Base-by-base conservation (phyloP, 2,888 invertebrate genomes). In the Graphium colonna region DNA sequence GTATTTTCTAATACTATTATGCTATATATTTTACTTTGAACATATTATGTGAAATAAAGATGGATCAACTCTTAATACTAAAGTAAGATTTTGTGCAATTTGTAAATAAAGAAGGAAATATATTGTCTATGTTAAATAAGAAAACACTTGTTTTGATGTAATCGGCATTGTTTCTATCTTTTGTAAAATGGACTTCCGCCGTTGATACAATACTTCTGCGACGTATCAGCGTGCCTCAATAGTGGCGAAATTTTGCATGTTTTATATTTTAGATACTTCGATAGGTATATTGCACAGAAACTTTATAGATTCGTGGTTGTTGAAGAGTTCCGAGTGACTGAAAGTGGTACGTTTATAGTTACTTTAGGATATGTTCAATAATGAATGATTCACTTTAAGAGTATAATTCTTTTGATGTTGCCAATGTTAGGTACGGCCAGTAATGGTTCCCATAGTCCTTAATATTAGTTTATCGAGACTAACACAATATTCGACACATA, bases 341-440 rank as follows among this genome's bases (percentile, higher is more conserved):
- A 57, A 64, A 55, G 48, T 55, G 53, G 71, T 70, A 64, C 60
- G 67, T 63, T 60, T 67, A 63, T 70, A 77, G 65, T 68, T 71
- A 68, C 67, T 73, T 68, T 72, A 70, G 64, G 61, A 51, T 44
- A 47, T 51, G 44, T 53, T 64, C 55, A 59, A 51, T 43, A 43
- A 39, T 21, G 57, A 64, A 39, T 31, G 58, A 64, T 55, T 60
- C 59, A 60, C 58, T 62, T 53, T 50, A 58, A 38, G 49, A 55
- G 51, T 56, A 52, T 53, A 55, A 59, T 62, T 62, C 62, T 65
- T 66, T 69, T 64, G 57, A 71, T 61, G 73, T 75, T 77, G 78
- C 77, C 79, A 77, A 77, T 71, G 65, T 72, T 67, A 68, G 66
- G 61, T 72, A 68, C 60, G 79, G 80, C 77, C 82, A 80, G 78